Evolutionary conservation across 2,113 vertebrate genomes (phyloP), one percentile per base, ranked within the genome.

Genomic region (Crotalus helleri): DNA sequence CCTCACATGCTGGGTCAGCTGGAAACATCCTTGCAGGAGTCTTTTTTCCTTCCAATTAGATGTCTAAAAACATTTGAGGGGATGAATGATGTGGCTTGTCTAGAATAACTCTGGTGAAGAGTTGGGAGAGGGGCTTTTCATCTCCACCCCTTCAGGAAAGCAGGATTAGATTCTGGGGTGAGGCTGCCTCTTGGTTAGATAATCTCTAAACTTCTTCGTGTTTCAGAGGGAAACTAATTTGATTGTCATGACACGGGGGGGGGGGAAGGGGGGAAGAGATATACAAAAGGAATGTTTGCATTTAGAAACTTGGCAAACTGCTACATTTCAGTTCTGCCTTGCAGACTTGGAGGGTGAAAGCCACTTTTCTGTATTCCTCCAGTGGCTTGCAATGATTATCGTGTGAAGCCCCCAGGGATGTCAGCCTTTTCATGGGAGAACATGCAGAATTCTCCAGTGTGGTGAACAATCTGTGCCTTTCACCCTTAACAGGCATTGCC

Each of bases 1-100:
- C 92, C 59, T 94, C 4, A 33, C 26, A 49, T 92, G 96, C 96
- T 95, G 96, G 94, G 85, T 95, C 96, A 97, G 95, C 96, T 92
- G 53, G 33, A 64, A 96, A 95, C 92, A 95, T 92, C 94, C 91
- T 54, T 0, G 92, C 2, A 0, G 92, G 95, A 89, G 95, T 87
- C 5, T 39, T 86, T 87, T 92, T 7, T 87, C 4, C 1, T 87
- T 59, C 93, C 33, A 91, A 39, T 0, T 19, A 92, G n/a, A 90
- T 10, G 53, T 88, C 91, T 69, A 21, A 87, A 17, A 53, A 92
- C 93, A 91, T 87, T 93, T 90, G 44, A 88, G 94, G 94, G 89
- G 85, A 44, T 5, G 81, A 0, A 0, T 53, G 90, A 9, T 3
- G 93, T 26, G 87, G 1, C 13, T 49, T 90, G 69, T 29, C 90